These are phyloP conservation scores for Oligia latruncula DNA, from an alignment of 2,888 invertebrate genomes.

Conservation along the genomic window DNA sequence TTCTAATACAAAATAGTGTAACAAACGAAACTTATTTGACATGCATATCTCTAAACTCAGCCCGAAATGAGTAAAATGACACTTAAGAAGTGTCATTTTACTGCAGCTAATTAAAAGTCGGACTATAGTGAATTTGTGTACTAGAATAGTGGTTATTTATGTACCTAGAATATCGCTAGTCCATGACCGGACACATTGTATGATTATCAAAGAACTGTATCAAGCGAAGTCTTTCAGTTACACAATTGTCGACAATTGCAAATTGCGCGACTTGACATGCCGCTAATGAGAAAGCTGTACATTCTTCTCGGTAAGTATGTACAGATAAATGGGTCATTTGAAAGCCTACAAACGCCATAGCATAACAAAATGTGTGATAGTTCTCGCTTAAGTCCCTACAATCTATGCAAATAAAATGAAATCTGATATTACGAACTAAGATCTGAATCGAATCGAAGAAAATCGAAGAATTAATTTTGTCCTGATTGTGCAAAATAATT, in stretches of 20 bases:
- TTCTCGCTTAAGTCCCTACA: background rate
- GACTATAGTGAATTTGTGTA: too few relatives aligned
- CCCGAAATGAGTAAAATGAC: too few relatives aligned
- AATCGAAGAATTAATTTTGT: background rate
- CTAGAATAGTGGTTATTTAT: too few relatives aligned
- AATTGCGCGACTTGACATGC: slow-evolving; percentile 28
- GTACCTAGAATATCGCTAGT: too few relatives aligned
- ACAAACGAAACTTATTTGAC: too few relatives aligned
- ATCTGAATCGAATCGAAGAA: background rate
- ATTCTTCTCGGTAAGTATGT: background rate
- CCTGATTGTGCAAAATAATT: background rate
- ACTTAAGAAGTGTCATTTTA: too few relatives aligned
- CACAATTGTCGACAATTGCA: slow-evolving; percentile 38
- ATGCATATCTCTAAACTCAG: too few relatives aligned
- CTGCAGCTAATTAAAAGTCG: too few relatives aligned
- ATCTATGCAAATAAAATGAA: background rate
- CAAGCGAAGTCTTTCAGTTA: slow-evolving; percentile 14
- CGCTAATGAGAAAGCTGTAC: slow-evolving; percentile 20
- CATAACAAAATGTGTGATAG: background rate
- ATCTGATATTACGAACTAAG: background rate
- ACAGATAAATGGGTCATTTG: slow-evolving; percentile 10
- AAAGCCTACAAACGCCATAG: background rate
- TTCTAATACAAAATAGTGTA: too few relatives aligned
- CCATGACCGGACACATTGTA: too few relatives aligned
- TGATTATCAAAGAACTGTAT: slow-evolving; percentile 7